These are phyloP conservation scores for Hiodon tergisus DNA, from an alignment of 2,113 vertebrate genomes.

Conservation along the genomic window DNA sequence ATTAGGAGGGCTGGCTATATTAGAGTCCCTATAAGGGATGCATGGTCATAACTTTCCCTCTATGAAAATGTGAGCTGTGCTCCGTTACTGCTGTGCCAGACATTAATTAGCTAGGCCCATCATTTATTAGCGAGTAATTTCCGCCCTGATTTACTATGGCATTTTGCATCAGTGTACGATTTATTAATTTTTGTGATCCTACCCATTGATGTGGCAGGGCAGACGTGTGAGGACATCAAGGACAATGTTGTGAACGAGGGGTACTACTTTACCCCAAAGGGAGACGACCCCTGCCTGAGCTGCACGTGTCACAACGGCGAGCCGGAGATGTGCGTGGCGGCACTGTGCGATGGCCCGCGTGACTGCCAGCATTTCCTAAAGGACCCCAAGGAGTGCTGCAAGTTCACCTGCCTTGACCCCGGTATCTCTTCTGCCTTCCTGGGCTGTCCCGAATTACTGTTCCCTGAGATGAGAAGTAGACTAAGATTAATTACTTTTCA, in stretches of 20 bases:
- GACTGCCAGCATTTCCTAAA: constrained; percentile 91
- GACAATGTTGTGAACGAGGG: constrained; percentile 96
- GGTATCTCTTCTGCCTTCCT: constrained; percentile 55
- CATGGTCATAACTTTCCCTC: too few relatives aligned
- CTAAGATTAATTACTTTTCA: too few relatives aligned
- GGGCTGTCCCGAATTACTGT: background rate
- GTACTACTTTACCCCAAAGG: constrained; percentile 95
- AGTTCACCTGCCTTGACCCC: constrained; percentile 92
- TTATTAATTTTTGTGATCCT: background rate
- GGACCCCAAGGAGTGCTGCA: constrained; percentile 98
- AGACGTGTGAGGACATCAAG: constrained; percentile 95
- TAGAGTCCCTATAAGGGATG: too few relatives aligned
- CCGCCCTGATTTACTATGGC: too few relatives aligned
- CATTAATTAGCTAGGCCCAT: too few relatives aligned
- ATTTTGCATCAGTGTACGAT: background rate
- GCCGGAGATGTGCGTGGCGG: constrained; percentile 94
- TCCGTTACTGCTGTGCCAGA: too few relatives aligned
- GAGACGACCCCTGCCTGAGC: constrained; percentile 92
- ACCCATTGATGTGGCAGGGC: constrained; percentile 60
- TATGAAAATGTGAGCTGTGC: too few relatives aligned
- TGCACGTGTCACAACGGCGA: constrained; percentile 95
- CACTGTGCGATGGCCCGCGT: constrained; percentile 89
- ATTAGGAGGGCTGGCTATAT: too few relatives aligned
- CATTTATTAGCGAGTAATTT: too few relatives aligned
- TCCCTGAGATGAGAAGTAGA: background rate